Conservation (phyloP, 2,888 invertebrate genomes). For the Acanthoscelides obtectus region DNA sequence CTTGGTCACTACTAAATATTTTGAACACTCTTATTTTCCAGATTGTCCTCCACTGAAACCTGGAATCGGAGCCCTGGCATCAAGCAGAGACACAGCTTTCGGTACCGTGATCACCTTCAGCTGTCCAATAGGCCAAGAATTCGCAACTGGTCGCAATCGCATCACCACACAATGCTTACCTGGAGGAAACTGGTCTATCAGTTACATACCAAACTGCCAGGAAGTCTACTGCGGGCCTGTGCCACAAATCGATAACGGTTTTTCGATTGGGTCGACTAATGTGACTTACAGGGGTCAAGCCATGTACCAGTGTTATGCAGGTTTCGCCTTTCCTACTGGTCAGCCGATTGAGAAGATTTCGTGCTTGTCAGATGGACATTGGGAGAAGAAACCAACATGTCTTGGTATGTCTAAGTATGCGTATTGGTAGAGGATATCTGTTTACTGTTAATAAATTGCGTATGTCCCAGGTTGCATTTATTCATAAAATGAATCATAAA, state of each 20-base stretch:
- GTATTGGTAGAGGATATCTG: too few species aligned
- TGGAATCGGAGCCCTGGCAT: constrained; percentile 83
- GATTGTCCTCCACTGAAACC: constrained; percentile 84
- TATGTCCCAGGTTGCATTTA: too few species aligned
- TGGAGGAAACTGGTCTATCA: constrained; percentile 88
- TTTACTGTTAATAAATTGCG: too few species aligned
- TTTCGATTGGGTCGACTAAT: constrained; percentile 92
- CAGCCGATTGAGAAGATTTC: constrained; percentile 84
- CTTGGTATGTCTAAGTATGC: too few species aligned
- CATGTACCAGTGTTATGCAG: constrained; percentile 95
- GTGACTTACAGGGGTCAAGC: constrained; percentile 91
- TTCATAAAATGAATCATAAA: too few species aligned
- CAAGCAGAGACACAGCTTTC: constrained; percentile 87
- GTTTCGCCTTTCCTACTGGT: constrained; percentile 87
- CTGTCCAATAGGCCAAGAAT: constrained; percentile 92
- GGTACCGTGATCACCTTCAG: constrained; percentile 84
- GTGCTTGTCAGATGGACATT: constrained; percentile 83
- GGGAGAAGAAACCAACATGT: constrained; percentile 90
- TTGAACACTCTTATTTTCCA: constrained; percentile 37
- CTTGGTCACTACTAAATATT: neutral
- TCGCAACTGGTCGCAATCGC: constrained; percentile 81
- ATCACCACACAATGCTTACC: constrained; percentile 82
- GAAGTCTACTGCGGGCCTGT: constrained; percentile 97
- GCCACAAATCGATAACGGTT: constrained; percentile 96
- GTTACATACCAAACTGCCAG: constrained; percentile 90